Evolutionary conservation across 2,888 invertebrate genomes (phyloP).

Genomic region (Tetragonula carbonaria): DNA sequence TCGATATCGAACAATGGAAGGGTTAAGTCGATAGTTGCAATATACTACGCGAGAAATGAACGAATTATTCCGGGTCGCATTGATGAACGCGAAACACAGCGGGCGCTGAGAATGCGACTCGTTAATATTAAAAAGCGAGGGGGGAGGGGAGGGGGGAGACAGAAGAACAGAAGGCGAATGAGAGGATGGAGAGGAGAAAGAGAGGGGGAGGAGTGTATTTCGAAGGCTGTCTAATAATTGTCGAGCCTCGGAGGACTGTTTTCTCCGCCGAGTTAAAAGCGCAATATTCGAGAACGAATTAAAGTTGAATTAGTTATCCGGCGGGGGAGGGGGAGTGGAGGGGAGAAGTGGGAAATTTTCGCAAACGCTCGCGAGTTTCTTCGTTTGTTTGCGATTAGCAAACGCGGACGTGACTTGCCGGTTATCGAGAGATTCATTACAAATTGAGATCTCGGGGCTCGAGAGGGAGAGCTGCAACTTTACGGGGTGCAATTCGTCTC

Average conservation of each 20-base stretch:
- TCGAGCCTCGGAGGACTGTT: conserved; percentile 15
- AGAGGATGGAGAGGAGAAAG: too few species aligned
- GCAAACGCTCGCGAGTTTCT: conserved; percentile 3
- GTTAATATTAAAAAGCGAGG: conserved; percentile 31
- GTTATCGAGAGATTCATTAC: conserved; percentile 45
- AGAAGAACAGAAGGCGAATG: too few species aligned
- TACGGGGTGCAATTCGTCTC: background rate
- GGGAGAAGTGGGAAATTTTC: conserved; percentile 20
- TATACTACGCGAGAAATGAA: background rate
- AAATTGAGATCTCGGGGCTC: conserved; percentile 44
- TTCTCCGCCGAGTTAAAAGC: conserved; percentile 32
- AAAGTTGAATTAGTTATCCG: conserved; percentile 45
- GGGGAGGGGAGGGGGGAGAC: too few species aligned
- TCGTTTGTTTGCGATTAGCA: conserved; percentile 49
- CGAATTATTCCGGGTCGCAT: background rate
- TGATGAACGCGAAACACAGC: conserved; percentile 5
- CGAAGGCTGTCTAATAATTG: conserved; percentile 40
- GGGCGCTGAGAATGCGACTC: conserved; percentile 7
- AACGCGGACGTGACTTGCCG: conserved; percentile 19
- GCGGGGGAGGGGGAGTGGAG: background rate
- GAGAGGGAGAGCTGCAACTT: conserved; percentile 19
- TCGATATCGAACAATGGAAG: background rate
- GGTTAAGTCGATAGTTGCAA: conserved; percentile 43
- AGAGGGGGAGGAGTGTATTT: background rate
- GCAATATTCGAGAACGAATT: conserved; percentile 45